These are phyloP conservation scores for Chaetodon auriga DNA, from an alignment of 2,113 vertebrate genomes.

Conservation along the genomic window DNA sequence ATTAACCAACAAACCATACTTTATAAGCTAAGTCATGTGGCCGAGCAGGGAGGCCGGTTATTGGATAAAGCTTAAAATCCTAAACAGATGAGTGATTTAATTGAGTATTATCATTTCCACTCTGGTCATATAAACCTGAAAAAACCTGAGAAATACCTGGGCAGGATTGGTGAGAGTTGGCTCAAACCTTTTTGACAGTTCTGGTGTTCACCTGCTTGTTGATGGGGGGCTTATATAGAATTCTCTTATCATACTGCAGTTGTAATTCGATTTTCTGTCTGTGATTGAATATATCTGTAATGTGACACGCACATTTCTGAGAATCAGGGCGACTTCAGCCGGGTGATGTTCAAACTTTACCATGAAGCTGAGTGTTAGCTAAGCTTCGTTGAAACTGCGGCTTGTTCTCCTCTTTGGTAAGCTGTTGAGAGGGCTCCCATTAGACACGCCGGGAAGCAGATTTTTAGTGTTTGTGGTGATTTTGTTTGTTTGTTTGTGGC, in stretches of 20 bases:
- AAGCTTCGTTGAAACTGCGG: constrained; percentile 29
- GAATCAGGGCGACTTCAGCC: neutral
- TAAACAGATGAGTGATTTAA: constrained; percentile 63
- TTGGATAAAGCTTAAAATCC: constrained; percentile 54
- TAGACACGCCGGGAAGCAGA: neutral
- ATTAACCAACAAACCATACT: constrained; percentile 62
- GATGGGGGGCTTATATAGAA: neutral
- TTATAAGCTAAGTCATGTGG: constrained; percentile 59
- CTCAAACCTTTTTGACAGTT: neutral
- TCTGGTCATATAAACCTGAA: constrained; percentile 36
- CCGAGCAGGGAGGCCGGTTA: constrained; percentile 35
- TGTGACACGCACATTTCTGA: neutral
- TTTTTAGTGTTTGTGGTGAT: constrained; percentile 30
- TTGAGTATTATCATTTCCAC: constrained; percentile 56
- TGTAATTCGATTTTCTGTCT: neutral
- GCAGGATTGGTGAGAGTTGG: constrained; percentile 1
- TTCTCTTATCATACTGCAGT: neutral
- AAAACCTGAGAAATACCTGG: constrained; percentile 1
- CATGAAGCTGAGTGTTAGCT: constrained; percentile 3
- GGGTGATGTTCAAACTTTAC: neutral
- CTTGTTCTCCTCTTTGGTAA: constrained; percentile 2
- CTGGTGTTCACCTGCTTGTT: constrained; percentile 9
- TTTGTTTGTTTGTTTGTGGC: constrained; percentile 32
- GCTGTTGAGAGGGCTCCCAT: constrained; percentile 10
- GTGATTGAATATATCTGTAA: neutral